Conservation (phyloP, 2,797 vertebrate genomes). For the Platalea minor region DNA sequence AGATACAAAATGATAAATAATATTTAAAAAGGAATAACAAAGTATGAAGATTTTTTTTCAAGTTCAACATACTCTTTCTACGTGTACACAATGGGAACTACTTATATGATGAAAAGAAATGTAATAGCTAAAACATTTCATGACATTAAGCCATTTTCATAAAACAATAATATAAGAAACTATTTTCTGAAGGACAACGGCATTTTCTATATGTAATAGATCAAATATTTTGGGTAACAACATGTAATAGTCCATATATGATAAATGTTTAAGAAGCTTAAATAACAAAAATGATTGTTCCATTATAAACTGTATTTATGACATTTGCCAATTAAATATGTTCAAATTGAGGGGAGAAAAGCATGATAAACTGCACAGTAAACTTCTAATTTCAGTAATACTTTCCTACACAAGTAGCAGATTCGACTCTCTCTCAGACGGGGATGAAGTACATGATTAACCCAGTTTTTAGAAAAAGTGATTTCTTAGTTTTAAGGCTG, state of each 20-base stretch:
- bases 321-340: not conserved
- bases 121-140: not conserved
- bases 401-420: not conserved
- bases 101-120: not conserved
- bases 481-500: not conserved
- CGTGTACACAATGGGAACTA: not conserved
- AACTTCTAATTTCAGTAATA: not conserved
- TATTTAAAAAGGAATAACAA: not conserved
- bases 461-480: not conserved
- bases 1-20: not conserved
- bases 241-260: not conserved
- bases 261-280: not conserved
- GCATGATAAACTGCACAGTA: not conserved
- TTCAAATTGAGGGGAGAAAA: not conserved
- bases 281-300: not conserved
- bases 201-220: not conserved
- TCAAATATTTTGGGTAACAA: not conserved
- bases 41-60: not conserved
- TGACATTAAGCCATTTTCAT: not conserved
- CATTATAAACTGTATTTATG: not conserved
- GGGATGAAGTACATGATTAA: not conserved
- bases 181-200: not conserved
- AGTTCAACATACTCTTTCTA: not conserved
- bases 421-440: not conserved
- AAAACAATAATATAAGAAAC: not conserved